These are phyloP conservation scores for Drosophila fulvimacula DNA, from an alignment of 2,888 invertebrate species.

Conservation along the genomic window DNA sequence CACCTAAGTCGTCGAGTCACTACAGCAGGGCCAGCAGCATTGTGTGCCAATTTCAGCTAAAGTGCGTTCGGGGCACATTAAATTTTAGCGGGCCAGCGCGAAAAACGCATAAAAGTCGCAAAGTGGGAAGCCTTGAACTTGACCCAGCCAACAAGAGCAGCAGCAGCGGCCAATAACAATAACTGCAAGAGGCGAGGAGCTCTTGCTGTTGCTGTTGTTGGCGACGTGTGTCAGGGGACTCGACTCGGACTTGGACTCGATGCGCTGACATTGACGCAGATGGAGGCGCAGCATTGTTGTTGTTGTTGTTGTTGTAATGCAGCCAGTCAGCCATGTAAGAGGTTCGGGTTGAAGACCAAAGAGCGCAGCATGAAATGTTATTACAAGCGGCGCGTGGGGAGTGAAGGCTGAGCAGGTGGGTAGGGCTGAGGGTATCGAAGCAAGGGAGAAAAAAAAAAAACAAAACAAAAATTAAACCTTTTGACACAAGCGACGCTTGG, in stretches of 20 bases:
- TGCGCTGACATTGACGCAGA: slow-evolving; percentile 74
- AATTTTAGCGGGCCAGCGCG: slow-evolving; percentile 42
- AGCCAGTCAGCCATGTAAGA: slow-evolving; percentile 69
- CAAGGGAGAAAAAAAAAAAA: slow-evolving; percentile 38
- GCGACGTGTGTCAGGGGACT: slow-evolving; percentile 64
- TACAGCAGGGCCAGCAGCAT: slow-evolving; percentile 19
- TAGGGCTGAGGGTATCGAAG: slow-evolving; percentile 10
- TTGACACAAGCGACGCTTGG: slow-evolving; percentile 75
- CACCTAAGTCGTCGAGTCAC: slow-evolving; percentile 1
- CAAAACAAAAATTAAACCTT: slow-evolving; percentile 73
- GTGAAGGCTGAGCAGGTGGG: slow-evolving; percentile 8
- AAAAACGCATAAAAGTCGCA: slow-evolving; percentile 71
- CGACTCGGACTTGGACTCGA: slow-evolving; percentile 66
- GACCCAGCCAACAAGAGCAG: slow-evolving; percentile 63
- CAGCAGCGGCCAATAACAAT: slow-evolving; percentile 67
- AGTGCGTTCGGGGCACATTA: slow-evolving; percentile 46
- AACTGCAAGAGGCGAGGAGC: slow-evolving; percentile 55
- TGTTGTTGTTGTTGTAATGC: slow-evolving; percentile 42
- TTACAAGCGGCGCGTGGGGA: slow-evolving; percentile 56
- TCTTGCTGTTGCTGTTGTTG: slow-evolving; percentile 27
- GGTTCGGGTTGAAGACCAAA: slow-evolving; percentile 69
- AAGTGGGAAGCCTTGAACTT: slow-evolving; percentile 78
- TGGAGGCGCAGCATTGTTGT: slow-evolving; percentile 37
- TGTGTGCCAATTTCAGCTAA: slow-evolving; percentile 52
- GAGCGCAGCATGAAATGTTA: slow-evolving; percentile 72